A percentile compares a stretch with the other conserved stretches of the same genome.
These are phyloP conservation scores for Chaetodon trifascialis DNA, from an alignment of 2,113 vertebrate species.

Conservation along the genomic window DNA sequence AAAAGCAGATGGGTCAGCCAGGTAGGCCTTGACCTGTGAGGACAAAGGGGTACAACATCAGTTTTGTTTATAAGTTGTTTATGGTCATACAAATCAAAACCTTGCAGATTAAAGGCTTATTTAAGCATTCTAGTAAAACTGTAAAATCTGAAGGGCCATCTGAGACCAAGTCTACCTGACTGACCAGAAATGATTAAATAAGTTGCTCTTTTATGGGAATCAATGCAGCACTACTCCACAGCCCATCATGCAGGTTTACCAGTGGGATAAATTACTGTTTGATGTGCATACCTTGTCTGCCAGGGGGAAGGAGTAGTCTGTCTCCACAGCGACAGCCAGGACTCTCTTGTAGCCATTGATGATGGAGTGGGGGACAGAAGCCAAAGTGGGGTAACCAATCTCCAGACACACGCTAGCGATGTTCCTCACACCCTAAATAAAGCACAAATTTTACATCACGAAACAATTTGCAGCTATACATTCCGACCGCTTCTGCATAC, in stretches of 20 bases:
- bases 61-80: neutral
- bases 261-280: neutral
- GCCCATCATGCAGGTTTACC: slow-evolving; percentile 32
- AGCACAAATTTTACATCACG: neutral
- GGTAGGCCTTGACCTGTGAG: slow-evolving; percentile 91
- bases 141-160: neutral
- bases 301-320: slow-evolving; percentile 94
- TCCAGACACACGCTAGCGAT: slow-evolving; percentile 96
- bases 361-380: slow-evolving; percentile 94
- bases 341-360: slow-evolving; percentile 97
- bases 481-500: fast-evolving
- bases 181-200: slow-evolving; percentile 20
- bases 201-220: slow-evolving; percentile 20
- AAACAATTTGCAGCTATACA: neutral
- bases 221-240: slow-evolving; percentile 48
- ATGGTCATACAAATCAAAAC: neutral
- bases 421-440: slow-evolving; percentile 93
- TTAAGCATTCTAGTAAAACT: neutral
- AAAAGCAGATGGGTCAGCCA: slow-evolving; percentile 96
- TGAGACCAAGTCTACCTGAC: slow-evolving; percentile 27
- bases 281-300: slow-evolving; percentile 94
- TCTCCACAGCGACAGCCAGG: slow-evolving; percentile 95
- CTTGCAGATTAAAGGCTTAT: neutral
- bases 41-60: neutral
- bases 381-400: slow-evolving; percentile 97